These are phyloP conservation scores for Leptopterna dolabrata DNA, from an alignment of 2,888 invertebrate species.

Conservation along the genomic window DNA sequence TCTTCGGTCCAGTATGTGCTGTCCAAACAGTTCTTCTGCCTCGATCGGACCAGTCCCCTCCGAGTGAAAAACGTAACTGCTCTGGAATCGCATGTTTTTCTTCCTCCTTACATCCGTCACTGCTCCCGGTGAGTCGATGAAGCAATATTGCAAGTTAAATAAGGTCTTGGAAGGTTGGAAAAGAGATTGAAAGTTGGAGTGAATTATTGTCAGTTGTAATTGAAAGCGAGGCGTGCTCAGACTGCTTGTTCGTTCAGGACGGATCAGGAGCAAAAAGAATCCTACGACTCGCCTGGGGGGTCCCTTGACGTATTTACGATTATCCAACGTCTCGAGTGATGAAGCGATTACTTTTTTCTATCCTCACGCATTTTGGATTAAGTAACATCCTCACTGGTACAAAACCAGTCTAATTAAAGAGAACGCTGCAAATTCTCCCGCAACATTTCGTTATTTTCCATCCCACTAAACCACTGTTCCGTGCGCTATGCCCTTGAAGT, in stretches of 20 bases:
- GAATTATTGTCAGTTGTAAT: conserved; percentile 10
- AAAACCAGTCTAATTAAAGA: no score
- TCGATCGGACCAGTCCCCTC: neutral
- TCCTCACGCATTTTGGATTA: no score
- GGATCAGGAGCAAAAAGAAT: neutral
- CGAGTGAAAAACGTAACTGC: neutral
- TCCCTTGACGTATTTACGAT: conserved; percentile 22
- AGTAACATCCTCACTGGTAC: no score
- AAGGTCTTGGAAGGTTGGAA: neutral
- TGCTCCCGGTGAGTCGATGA: conserved; percentile 3
- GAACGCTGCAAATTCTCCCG: no score
- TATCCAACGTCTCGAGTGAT: neutral
- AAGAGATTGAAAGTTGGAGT: conserved; percentile 15
- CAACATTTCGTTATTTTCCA: no score
- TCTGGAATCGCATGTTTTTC: neutral
- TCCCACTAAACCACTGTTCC: no score
- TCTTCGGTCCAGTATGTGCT: neutral
- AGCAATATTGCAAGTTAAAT: conserved; percentile 47
- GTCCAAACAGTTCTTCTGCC: neutral
- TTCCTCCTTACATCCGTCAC: neutral
- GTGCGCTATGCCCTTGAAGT: no score
- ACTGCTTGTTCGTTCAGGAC: neutral
- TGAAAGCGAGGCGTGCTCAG: conserved; percentile 1
- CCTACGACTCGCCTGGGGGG: neutral
- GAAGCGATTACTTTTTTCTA: neutral